Evolutionary conservation across 2,797 vertebrate species (phyloP).

Genomic region (Taenioides sp.): DNA sequence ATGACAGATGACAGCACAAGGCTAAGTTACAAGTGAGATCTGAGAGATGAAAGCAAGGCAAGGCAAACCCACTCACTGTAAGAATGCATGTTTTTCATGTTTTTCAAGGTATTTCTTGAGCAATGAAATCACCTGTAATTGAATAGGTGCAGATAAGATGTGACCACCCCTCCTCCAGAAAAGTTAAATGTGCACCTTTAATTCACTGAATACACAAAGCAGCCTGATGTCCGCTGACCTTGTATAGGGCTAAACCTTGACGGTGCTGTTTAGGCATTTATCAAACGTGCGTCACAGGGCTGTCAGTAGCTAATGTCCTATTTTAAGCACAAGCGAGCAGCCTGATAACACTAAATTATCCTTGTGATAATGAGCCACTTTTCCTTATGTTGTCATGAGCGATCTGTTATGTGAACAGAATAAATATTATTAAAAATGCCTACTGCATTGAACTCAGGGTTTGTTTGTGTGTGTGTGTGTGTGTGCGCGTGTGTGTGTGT

Average conservation of each 20-base stretch:
- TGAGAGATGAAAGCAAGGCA: no score
- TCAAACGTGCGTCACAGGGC: slow-evolving; percentile 44
- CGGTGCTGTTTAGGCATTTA: slow-evolving; percentile 40
- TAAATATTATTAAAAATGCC: slow-evolving; percentile 24
- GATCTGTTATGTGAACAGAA: slow-evolving; percentile 53
- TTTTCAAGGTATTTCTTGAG: no score
- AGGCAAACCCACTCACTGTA: no score
- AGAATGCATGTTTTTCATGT: no score
- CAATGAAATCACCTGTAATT: no score
- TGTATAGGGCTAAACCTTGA: not conserved
- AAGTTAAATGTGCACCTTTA: no score
- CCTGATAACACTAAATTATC: slow-evolving; percentile 60
- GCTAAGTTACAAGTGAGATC: no score
- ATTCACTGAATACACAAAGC: not conserved
- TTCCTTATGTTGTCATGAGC: slow-evolving; percentile 45
- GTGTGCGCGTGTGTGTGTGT: no score
- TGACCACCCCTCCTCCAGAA: no score
- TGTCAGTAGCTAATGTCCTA: slow-evolving; percentile 56
- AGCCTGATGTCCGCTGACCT: slow-evolving; percentile 12
- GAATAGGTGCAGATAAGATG: no score
- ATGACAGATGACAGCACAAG: no score
- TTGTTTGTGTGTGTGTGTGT: not conserved
- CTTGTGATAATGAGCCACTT: slow-evolving; percentile 59
- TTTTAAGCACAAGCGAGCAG: slow-evolving; percentile 56
- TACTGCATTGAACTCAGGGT: not conserved